Evolutionary conservation across 2,888 invertebrate species (phyloP).

Genomic region (Iphiclides podalirius): DNA sequence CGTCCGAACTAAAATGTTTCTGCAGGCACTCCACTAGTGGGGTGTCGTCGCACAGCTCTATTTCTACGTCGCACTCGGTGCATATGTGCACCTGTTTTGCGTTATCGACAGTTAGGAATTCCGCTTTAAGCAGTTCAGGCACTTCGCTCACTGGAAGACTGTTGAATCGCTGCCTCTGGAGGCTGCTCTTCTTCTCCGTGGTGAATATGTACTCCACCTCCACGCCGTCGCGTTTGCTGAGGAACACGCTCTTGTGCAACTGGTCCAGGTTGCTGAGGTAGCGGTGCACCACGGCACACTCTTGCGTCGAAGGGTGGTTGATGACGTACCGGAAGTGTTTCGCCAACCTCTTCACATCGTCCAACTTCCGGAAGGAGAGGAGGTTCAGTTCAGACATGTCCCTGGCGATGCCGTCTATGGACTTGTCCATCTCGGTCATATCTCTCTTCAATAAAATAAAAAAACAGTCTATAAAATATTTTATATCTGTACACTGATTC

Average conservation of each 20-base stretch:
- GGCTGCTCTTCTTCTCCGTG: slow-evolving; percentile 67
- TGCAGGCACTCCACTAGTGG: slow-evolving; percentile 71
- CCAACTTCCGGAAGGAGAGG: slow-evolving; percentile 62
- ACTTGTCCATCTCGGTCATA: slow-evolving; percentile 40
- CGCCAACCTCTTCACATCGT: slow-evolving; percentile 63
- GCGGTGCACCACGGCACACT: slow-evolving; percentile 43
- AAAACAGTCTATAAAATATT: slow-evolving; percentile 7
- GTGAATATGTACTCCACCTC: slow-evolving; percentile 73
- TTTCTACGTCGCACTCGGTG: slow-evolving; percentile 67
- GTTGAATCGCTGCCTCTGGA: slow-evolving; percentile 69
- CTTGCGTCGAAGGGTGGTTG: slow-evolving; percentile 56
- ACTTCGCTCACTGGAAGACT: slow-evolving; percentile 71
- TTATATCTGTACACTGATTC: slow-evolving; percentile 42
- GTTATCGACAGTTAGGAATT: slow-evolving; percentile 51
- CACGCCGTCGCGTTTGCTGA: slow-evolving; percentile 58
- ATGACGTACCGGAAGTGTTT: slow-evolving; percentile 58
- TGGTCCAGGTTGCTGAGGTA: slow-evolving; percentile 57
- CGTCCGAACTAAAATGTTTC: slow-evolving; percentile 63
- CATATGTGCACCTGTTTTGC: slow-evolving; percentile 71
- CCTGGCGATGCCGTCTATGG: slow-evolving; percentile 42
- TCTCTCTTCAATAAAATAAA: not conserved
- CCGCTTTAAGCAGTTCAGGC: slow-evolving; percentile 65
- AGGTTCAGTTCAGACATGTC: slow-evolving; percentile 55
- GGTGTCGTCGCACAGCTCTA: slow-evolving; percentile 65
- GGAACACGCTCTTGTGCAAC: slow-evolving; percentile 55